phyloP scores from a whole-genome alignment of 2,113 vertebrate species.

The Diglossa brunneiventris region DNA sequence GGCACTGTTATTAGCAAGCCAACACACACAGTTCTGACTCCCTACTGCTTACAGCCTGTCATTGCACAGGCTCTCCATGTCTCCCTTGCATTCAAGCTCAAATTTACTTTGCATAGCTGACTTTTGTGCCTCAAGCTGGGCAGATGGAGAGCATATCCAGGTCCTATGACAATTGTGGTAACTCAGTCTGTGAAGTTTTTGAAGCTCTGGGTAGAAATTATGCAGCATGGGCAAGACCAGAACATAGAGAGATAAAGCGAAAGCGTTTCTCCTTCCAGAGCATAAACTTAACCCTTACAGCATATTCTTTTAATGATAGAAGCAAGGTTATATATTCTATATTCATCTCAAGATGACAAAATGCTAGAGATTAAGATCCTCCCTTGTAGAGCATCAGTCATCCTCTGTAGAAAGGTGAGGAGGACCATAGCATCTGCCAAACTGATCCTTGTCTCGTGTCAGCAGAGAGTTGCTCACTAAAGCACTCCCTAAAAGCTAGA shows the following conservation, averaged over 20 bases:
- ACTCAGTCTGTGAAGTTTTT: background rate
- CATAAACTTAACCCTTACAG: background rate
- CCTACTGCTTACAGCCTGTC: background rate
- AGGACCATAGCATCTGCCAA: background rate
- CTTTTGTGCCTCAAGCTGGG: background rate
- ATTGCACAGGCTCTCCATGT: background rate
- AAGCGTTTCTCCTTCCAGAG: background rate
- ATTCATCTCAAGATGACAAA: background rate
- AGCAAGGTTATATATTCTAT: background rate
- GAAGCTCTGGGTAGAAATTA: background rate
- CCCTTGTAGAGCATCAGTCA: background rate
- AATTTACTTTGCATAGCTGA: background rate
- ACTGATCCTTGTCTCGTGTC: background rate
- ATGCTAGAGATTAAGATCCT: background rate
- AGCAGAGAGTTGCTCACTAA: background rate
- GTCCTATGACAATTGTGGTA: background rate
- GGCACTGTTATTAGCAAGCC: background rate
- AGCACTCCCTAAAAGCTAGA: background rate
- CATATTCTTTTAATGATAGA: background rate
- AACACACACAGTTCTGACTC: background rate
- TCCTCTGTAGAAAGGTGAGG: background rate
- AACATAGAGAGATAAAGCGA: background rate
- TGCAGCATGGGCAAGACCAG: background rate
- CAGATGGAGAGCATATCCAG: background rate
- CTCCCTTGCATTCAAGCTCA: background rate